Base-by-base conservation (phyloP, 2,888 invertebrate genomes). In the Eustalomyia histrio region DNA sequence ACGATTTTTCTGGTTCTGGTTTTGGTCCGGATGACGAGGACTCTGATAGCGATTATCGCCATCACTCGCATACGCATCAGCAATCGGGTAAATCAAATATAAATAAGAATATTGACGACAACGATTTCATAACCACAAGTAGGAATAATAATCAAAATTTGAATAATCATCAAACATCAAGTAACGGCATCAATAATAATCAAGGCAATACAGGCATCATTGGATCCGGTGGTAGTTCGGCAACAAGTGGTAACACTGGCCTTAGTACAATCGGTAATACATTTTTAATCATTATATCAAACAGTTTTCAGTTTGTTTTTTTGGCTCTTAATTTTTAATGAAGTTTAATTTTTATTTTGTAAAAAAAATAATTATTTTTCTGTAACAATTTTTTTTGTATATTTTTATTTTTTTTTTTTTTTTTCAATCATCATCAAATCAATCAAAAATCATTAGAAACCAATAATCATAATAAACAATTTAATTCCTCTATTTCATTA, bases 21-120 rank as follows among this genome's bases (percentile, higher is more conserved):
- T 94, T 94, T 92, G 96, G 96, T 84, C 94, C 95, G 83, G 95
- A 95, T 92, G 96, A 96, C 92, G 96, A 96, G 89, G 95, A 94
- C 87, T 90, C 90, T 83, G 86, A 88, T 78, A 89, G 89, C 80
- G 87, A 87, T 79, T 87, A 86, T 84, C 88, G 87, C 83, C 88
- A 87, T 83, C 87, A 87, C 63, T 85, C 85, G 60, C 84, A 83
- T 73, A 84, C 85, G 55, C 86, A 87, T 68, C 84, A 84, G 67
- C 81, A 86, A 83, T 82, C 86, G 84, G 84, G 86, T 85, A 85
- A 86, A 83, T 84, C 87, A 87, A 87, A 88, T 87, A 87, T 87
- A 85, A 87, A 87, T 79, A 86, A 87, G 84, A 87, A 86, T 84
- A 85, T 85, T 85, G 86, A 85, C 84, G 84, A 86, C 85, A 85